Conservation (phyloP, 1,140 invertebrate genomes). For the Ruditapes philippinarum region DNA sequence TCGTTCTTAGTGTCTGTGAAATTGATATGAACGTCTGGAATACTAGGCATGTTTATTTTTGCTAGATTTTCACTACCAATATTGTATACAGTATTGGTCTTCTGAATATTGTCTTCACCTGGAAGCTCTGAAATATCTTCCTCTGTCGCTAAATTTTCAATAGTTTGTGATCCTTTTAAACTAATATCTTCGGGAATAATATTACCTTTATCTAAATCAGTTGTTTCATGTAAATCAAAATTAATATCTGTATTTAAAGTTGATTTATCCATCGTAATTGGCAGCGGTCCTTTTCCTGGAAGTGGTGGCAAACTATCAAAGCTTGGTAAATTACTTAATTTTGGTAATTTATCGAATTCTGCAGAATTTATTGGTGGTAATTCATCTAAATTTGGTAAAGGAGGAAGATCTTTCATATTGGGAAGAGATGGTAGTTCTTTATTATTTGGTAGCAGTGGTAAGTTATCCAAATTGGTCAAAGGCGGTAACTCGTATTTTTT, state of each 20-base stretch:
- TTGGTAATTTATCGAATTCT: constrained; percentile 4
- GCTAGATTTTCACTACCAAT: background rate
- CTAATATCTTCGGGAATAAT: background rate
- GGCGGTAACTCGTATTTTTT: background rate
- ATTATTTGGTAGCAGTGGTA: background rate
- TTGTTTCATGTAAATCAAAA: background rate
- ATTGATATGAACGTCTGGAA: background rate
- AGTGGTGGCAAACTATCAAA: background rate
- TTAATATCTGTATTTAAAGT: background rate
- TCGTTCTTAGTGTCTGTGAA: background rate
- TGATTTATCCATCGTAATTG: background rate
- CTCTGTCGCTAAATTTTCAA: background rate
- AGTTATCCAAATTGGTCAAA: background rate
- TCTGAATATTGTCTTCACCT: background rate
- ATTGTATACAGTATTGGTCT: background rate
- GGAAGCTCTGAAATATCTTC: background rate
- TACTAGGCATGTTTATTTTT: background rate
- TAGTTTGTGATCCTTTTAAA: background rate
- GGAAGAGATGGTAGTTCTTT: background rate
- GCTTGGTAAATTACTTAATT: background rate
- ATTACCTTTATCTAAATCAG: background rate
- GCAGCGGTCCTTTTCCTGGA: background rate
- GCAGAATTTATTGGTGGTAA: constrained; percentile 18
- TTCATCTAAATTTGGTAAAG: constrained; percentile 32
- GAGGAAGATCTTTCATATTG: constrained; percentile 37